These are phyloP conservation scores for Clunio marinus DNA, from an alignment of 2,888 invertebrate genomes.

Conservation along the genomic window DNA sequence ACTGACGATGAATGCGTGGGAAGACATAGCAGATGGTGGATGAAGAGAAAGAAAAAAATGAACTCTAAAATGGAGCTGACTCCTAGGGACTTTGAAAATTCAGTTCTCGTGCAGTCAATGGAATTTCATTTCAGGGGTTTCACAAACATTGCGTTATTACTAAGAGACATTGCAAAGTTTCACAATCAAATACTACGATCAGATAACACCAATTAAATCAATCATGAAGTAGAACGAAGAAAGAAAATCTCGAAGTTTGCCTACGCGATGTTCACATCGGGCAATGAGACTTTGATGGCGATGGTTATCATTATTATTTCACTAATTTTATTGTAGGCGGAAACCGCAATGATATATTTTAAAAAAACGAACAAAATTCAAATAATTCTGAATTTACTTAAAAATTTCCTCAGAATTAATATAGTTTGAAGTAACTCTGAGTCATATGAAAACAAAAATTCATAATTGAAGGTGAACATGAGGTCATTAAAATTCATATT, in stretches of 20 bases:
- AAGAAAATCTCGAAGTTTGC: slow-evolving; percentile 4
- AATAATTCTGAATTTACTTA: not conserved
- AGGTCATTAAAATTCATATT: not conserved
- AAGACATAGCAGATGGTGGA: slow-evolving; percentile 8
- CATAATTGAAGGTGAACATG: slow-evolving; percentile 22
- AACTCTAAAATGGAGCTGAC: no score
- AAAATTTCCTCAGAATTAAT: not conserved
- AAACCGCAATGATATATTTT: not conserved
- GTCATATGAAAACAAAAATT: slow-evolving; percentile 13
- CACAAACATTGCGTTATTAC: no score
- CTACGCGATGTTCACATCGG: slow-evolving; percentile 13
- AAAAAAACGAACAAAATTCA: not conserved
- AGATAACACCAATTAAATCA: slow-evolving; percentile 20
- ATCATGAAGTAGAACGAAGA: slow-evolving; percentile 19
- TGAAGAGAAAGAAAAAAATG: no score
- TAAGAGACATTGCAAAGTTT: no score
- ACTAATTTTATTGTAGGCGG: not conserved
- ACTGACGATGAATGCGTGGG: not conserved
- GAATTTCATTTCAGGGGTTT: no score
- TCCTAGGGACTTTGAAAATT: no score
- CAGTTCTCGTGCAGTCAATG: no score
- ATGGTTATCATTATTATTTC: slow-evolving; percentile 18
- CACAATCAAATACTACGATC: not conserved
- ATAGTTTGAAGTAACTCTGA: not conserved
- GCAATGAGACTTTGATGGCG: slow-evolving; percentile 7